Conservation (phyloP, 2,888 invertebrate species). For the Ophion ellenae region DNA sequence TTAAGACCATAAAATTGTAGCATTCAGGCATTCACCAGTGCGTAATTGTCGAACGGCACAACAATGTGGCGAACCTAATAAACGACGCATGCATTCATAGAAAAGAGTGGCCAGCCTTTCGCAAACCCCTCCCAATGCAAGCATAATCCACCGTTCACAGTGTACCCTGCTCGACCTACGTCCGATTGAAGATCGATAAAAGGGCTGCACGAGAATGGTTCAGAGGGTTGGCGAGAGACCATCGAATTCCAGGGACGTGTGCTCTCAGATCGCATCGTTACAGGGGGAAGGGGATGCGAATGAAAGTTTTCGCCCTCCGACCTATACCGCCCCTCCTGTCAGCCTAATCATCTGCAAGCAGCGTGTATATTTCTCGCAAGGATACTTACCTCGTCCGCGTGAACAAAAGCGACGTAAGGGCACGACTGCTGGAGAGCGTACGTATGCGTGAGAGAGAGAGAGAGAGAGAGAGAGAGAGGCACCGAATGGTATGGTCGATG, state of each 20-base stretch:
- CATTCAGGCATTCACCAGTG: background rate
- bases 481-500: conserved; percentile 50
- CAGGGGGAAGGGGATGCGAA: conserved; percentile 38
- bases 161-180: conserved; percentile 65
- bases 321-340: conserved; percentile 54
- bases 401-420: conserved; percentile 41
- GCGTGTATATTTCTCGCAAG: conserved; percentile 38
- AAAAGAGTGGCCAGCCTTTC: conserved; percentile 23
- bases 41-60: background rate
- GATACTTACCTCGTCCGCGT: conserved; percentile 43
- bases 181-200: conserved; percentile 77
- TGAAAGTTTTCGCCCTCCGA: conserved; percentile 28
- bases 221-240: conserved; percentile 29
- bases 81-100: conserved; percentile 35
- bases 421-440: conserved; percentile 9
- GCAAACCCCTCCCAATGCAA: conserved; percentile 60
- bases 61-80: conserved; percentile 1
- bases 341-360: conserved; percentile 58
- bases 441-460: background rate
- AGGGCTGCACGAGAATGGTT: conserved; percentile 71
- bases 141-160: conserved; percentile 74
- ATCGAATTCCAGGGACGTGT: conserved; percentile 73
- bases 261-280: conserved; percentile 65
- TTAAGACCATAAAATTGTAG: background rate
- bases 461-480: conserved; percentile 7